These are phyloP conservation scores for Gadopsis marmoratus DNA, from an alignment of 2,797 vertebrate genomes.

Conservation along the genomic window DNA sequence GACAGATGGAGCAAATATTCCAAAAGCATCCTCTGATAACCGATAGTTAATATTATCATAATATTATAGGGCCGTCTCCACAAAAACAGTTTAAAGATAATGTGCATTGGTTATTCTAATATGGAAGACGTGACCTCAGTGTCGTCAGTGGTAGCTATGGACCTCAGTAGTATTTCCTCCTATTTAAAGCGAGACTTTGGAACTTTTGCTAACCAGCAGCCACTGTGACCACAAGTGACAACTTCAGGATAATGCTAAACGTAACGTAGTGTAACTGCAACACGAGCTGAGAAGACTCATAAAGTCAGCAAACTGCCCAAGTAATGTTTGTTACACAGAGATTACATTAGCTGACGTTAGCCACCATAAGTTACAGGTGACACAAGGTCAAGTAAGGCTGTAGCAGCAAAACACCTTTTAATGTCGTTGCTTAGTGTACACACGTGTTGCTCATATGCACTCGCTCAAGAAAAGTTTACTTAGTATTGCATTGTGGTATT, in stretches of 20 bases:
- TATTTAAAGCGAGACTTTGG: background rate
- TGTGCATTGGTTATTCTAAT: too few relatives aligned
- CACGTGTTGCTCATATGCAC: background rate
- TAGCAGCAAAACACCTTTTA: background rate
- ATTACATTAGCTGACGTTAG: background rate
- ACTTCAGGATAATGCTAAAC: background rate
- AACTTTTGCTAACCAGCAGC: background rate
- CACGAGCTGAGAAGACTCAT: background rate
- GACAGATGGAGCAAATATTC: background rate
- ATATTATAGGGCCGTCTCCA: background rate
- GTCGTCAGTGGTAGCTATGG: background rate
- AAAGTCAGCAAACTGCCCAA: background rate
- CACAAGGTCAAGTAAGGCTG: background rate
- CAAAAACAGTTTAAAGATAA: too few relatives aligned
- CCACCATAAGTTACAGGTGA: background rate
- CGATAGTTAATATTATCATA: background rate
- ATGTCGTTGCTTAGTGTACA: background rate
- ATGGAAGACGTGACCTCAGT: background rate
- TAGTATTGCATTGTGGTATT: background rate
- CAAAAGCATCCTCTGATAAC: background rate
- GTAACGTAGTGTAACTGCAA: background rate
- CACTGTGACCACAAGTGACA: background rate
- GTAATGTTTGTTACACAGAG: background rate
- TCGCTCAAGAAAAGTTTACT: background rate
- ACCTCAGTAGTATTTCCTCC: background rate